Evolutionary conservation across 2,113 vertebrate species (phyloP), one percentile per base, ranked within the genome.

Genomic region (Sterna hirundo): DNA sequence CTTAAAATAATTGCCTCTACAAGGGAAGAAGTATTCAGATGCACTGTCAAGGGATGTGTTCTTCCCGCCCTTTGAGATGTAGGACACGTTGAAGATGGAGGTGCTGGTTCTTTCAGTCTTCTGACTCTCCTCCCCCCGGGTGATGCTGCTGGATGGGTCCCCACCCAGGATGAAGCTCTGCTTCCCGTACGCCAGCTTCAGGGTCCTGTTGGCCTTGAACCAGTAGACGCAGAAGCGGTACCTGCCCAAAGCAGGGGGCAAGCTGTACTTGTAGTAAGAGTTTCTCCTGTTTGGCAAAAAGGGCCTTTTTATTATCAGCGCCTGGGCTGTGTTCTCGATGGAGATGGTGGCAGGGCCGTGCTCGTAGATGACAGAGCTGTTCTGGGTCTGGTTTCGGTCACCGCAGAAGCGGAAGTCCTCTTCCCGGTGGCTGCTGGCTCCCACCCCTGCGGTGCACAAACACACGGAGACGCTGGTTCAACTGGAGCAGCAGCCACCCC

Each of bases 211-310:
- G 91, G 66, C 57, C 89, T 62, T 40, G 93, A 94, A 95, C 98
- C 98, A 98, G 96, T 94, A 98, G 68, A 98, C 0, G 9, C 98
- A 98, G 97, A 98, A 98, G 83, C 98, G 98, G 42, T 98, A 98
- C 70, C 93, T 51, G 68, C 98, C 98, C 84, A 95, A 51, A 11
- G 10, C 26, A 0, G 40, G 11, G 0, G 98, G 95, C 80, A 98
- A 26, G 55, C 5, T 26, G 36, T 68, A 16, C 7, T 8, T 2
- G 21, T 64, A 46, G 36, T 13, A 95, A 15, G 71, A 82, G 49
- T 88, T 83, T 32, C n/a, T 89, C 66, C 2, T 12, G 15, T 4
- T 86, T 1, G 54, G 86, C 0, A 27, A 7, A 51, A 98, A 98
- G 4, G 98, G 98, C 4, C 81, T 93, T 0, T 27, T 95, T 17